Conservation (phyloP, 2,888 invertebrate species). For the Tupiocoris notatus region DNA sequence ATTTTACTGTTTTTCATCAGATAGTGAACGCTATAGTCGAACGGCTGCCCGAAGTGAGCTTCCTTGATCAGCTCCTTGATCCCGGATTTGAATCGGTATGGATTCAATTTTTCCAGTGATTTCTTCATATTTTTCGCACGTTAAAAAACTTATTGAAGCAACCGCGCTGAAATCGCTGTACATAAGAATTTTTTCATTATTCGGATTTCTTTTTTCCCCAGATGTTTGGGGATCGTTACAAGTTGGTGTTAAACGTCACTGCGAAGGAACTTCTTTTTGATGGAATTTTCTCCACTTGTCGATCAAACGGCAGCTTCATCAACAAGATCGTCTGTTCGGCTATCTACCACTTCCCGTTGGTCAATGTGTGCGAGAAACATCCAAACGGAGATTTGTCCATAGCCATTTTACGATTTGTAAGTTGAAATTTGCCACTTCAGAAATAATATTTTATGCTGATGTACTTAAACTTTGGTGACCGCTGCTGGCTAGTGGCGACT, state of each 20-base stretch:
- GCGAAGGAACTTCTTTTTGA: slow-evolving; percentile 45
- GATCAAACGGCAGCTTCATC: neutral
- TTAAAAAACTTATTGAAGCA: neutral
- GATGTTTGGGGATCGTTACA: slow-evolving; percentile 36
- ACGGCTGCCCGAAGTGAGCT: slow-evolving; percentile 17
- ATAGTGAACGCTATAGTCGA: slow-evolving; percentile 26
- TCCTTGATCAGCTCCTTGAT: slow-evolving; percentile 39
- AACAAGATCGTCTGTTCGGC: slow-evolving; percentile 28
- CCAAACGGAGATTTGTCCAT: slow-evolving; percentile 23
- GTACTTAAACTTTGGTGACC: no score
- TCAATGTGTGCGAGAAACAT: neutral
- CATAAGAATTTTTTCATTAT: no score
- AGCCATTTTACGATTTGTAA: slow-evolving; percentile 25
- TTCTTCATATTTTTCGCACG: neutral
- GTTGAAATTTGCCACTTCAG: no score
- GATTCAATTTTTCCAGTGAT: neutral
- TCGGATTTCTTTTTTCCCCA: neutral
- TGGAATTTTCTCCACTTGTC: slow-evolving; percentile 46
- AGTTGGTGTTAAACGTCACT: slow-evolving; percentile 16
- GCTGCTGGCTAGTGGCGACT: no score
- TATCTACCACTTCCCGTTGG: slow-evolving; percentile 8
- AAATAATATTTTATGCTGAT: no score
- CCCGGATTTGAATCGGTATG: slow-evolving; percentile 39
- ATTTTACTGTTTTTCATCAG: no score
- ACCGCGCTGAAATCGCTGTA: neutral